A percentile compares a stretch with the other conserved stretches of the same genome.
Evolutionary conservation across 1,140 invertebrate species (phyloP).

Genomic region (Caerostris extrusa): DNA sequence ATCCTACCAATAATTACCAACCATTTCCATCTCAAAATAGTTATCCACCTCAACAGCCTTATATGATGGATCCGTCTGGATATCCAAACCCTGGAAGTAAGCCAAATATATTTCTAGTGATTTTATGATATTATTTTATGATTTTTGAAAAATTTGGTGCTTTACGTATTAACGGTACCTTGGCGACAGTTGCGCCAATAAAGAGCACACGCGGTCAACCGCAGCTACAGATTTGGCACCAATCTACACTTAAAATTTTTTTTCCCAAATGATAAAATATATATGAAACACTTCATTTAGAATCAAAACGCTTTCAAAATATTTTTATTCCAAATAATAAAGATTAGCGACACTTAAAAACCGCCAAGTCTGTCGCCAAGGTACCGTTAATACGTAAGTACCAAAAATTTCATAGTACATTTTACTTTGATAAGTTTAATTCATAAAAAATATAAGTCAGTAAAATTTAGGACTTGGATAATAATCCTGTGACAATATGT

Average conservation of each 20-base stretch:
- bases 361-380: too few relatives aligned
- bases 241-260: neutral
- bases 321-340: too few relatives aligned
- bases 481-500: too few relatives aligned
- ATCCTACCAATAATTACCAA: constrained; percentile 23
- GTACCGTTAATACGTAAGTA: too few relatives aligned
- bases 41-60: constrained; percentile 32
- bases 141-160: neutral
- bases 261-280: neutral
- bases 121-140: neutral
- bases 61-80: constrained; percentile 24
- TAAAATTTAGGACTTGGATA: too few relatives aligned
- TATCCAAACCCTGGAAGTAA: constrained; percentile 36
- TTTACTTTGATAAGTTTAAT: too few relatives aligned
- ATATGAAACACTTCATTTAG: neutral
- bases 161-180: neutral
- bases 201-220: neutral
- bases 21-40: neutral
- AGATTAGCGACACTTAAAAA: too few relatives aligned
- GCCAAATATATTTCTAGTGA: neutral
- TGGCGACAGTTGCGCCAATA: neutral
- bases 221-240: too few relatives aligned
- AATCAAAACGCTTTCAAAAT: too few relatives aligned
- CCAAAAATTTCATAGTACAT: too few relatives aligned
- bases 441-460: too few relatives aligned